Evolutionary conservation across 1,140 invertebrate species (phyloP).

Genomic region (Apis laboriosa): DNA sequence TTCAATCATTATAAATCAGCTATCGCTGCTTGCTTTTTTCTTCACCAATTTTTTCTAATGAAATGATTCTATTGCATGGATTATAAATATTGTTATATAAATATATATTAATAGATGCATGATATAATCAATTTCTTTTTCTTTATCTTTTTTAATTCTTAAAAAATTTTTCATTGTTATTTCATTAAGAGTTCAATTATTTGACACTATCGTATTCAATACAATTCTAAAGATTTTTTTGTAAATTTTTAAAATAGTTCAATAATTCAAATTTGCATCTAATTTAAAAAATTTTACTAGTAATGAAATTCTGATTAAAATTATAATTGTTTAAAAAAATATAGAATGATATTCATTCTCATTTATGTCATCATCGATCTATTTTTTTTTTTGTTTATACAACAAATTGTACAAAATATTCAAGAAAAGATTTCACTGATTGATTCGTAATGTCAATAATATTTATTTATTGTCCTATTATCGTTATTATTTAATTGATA

Average conservation of each 20-base stretch:
- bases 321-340: not conserved
- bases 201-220: too few species aligned
- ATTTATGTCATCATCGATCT: not conserved
- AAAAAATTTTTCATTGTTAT: too few species aligned
- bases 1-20: not conserved
- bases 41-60: not conserved
- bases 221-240: not conserved
- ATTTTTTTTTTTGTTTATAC: not conserved
- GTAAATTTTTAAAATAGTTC: not conserved
- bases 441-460: not conserved
- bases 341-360: not conserved
- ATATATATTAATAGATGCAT: not conserved
- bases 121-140: not conserved
- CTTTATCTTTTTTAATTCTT: too few species aligned
- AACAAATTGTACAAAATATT: not conserved
- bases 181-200: too few species aligned
- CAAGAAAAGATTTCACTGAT: too few species aligned
- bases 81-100: not conserved
- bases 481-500: not conserved
- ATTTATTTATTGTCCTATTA: not conserved
- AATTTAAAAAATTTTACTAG: not conserved
- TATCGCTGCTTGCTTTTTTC: not conserved
- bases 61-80: not conserved
- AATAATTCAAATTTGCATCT: not conserved
- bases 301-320: not conserved